Conservation (phyloP, 2,888 invertebrate genomes). For the Chymomyza fuscimana region DNA sequence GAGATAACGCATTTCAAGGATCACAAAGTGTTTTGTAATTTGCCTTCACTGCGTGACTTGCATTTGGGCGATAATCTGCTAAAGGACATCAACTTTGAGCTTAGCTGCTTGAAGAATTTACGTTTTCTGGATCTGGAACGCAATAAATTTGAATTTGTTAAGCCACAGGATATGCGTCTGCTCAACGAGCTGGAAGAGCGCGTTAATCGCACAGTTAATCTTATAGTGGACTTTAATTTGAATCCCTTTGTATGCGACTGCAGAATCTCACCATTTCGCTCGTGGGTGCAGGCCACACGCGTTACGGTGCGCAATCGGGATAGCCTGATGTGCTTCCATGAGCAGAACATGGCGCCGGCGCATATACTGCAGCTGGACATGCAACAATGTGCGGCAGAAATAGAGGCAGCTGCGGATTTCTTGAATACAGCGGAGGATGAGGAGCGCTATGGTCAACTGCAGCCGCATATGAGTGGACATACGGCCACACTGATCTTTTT, state of each 20-base stretch:
- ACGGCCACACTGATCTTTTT: constrained; percentile 80
- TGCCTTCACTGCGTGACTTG: constrained; percentile 84
- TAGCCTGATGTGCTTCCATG: constrained; percentile 81
- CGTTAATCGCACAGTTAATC: constrained; percentile 77
- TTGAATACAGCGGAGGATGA: constrained; percentile 66
- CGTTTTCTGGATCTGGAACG: constrained; percentile 85
- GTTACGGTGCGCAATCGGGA: constrained; percentile 83
- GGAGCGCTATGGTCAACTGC: constrained; percentile 60
- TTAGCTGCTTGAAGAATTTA: constrained; percentile 84
- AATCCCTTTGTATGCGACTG: constrained; percentile 88
- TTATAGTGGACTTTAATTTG: constrained; percentile 83
- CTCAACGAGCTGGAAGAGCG: constrained; percentile 82
- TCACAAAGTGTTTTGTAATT: constrained; percentile 85
- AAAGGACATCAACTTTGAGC: constrained; percentile 84
- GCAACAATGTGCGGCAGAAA: constrained; percentile 70
- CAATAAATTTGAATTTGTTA: constrained; percentile 84
- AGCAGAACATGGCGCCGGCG: constrained; percentile 54
- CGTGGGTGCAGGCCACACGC: constrained; percentile 84
- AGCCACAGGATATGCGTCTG: constrained; percentile 81
- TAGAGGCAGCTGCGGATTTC: constrained; percentile 73
- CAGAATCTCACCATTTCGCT: constrained; percentile 82
- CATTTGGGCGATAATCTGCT: constrained; percentile 85
- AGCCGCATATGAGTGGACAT: constrained; percentile 71
- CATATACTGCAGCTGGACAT: constrained; percentile 73
- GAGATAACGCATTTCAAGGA: constrained; percentile 85